Conservation (phyloP, 2,113 vertebrate genomes). For the Lonchura striata region DNA sequence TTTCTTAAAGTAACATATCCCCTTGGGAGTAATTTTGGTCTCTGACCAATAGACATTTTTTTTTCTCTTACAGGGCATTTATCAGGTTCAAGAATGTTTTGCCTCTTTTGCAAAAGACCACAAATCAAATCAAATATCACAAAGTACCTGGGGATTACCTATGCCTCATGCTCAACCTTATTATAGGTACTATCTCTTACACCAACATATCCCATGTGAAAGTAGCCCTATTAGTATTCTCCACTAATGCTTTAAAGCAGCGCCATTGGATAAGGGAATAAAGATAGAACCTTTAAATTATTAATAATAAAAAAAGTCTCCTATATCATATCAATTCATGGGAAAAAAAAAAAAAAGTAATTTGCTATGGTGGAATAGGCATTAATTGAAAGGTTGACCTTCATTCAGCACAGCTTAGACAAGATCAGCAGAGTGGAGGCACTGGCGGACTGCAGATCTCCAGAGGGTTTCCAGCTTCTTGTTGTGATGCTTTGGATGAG, state of each 20-base stretch:
- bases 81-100: not conserved
- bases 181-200: not conserved
- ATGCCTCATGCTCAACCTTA: not conserved
- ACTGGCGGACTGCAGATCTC: constrained; percentile 17
- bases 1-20: not conserved
- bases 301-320: constrained; percentile 6
- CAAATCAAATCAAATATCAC: constrained; percentile 64
- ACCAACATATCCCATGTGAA: not conserved
- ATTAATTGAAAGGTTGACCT: constrained; percentile 59
- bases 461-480: constrained; percentile 20
- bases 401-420: constrained; percentile 28
- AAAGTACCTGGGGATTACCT: not conserved
- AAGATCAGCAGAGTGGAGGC: constrained; percentile 36
- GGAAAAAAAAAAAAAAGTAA: not conserved
- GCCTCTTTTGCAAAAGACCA: not conserved
- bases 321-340: constrained; percentile 12
- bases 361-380: not conserved
- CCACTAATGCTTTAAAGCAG: not conserved
- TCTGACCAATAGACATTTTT: not conserved
- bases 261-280: not conserved
- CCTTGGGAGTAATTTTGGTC: constrained; percentile 13
- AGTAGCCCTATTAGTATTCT: not conserved
- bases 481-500: constrained; percentile 1
- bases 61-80: constrained; percentile 3
- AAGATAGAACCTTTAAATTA: constrained; percentile 8